Base-by-base conservation (phyloP, 2,888 invertebrate species). In the Ernsta delagoae region DNA sequence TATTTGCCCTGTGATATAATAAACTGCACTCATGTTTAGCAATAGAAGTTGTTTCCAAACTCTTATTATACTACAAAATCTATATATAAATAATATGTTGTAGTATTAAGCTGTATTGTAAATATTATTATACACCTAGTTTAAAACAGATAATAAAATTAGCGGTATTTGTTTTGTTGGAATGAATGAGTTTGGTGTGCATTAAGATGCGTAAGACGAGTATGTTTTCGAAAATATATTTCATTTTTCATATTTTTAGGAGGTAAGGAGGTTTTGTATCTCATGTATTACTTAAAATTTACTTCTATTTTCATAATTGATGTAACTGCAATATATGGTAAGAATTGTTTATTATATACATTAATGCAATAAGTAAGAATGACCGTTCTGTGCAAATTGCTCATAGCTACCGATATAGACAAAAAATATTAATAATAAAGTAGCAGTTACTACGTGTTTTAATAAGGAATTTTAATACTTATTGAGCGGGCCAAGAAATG, bases 1-100 rank as follows among this genome's bases (percentile, higher is more conserved):
- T 8, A 16, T 70, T 45, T 66, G 65, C 67, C 70, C 71, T 70
- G 71, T 72, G 71, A 72, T 72, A 72, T 60, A 34, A n/a, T 61
- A n/a, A 24, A 54, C 16, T 34, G 67, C 67, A 67, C 67, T 56
- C 56, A 61, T 60, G 48, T 64, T 60, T 64, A 65, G 65, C 70
- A 64, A 60, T 67, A 63, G 63, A 64, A 8, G 56, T 41, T 60
- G 48, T 64, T 70, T 61, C 56, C 53, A 53, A 56, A 45, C 56
- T 24, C 61, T 61, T 24, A 24, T 24, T 24, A 24, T 24, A 1
- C 1, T 24, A 24, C 1, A 24, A 24, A 24, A 16, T 7, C 3
- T 39, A 39, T 39, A 39, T 4, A 39, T 7, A 24, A 24, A 66
- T 34, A 34, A 24, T 66, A 60, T 60, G 45, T 60, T 34, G 9